Conservation (phyloP, 2,113 vertebrate species). For the Xiphophorus hellerii region DNA sequence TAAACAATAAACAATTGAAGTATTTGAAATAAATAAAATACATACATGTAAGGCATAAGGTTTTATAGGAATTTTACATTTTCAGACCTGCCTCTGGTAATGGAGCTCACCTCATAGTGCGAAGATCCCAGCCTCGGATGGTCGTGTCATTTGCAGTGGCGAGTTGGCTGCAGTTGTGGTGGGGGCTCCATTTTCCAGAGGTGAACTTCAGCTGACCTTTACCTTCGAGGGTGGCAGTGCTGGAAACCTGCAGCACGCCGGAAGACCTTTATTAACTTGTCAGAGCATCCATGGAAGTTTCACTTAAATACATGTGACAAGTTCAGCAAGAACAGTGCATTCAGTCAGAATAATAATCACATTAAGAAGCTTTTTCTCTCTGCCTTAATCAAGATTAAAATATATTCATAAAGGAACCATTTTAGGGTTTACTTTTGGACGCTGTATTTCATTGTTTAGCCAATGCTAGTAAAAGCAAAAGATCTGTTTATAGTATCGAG, state of each 20-base stretch:
- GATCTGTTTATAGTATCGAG: too few species aligned
- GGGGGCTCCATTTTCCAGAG: slow-evolving; percentile 94
- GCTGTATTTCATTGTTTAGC: too few species aligned
- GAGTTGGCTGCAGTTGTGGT: slow-evolving; percentile 95
- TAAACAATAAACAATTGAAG: slow-evolving; percentile 1
- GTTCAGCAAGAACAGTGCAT: slow-evolving; percentile 1
- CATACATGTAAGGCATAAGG: not conserved
- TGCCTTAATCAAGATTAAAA: slow-evolving; percentile 29
- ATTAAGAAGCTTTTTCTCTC: slow-evolving; percentile 24
- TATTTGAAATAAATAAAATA: not conserved
- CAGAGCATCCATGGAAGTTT: slow-evolving; percentile 1
- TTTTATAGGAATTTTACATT: not conserved
- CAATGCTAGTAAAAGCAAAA: too few species aligned
- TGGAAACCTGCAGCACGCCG: slow-evolving; percentile 83
- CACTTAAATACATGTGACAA: slow-evolving; percentile 23
- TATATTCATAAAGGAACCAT: not conserved
- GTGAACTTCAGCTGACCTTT: slow-evolving; percentile 97
- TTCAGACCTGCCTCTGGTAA: not conserved
- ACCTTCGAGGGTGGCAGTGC: slow-evolving; percentile 89
- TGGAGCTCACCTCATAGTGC: slow-evolving; percentile 89
- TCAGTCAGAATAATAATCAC: slow-evolving; percentile 48
- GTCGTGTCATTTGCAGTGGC: slow-evolving; percentile 93
- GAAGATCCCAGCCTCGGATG: slow-evolving; percentile 94
- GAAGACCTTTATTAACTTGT: slow-evolving; percentile 20
- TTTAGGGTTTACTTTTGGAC: too few species aligned